Conservation (phyloP, 2,113 vertebrate species). For the Pogona vitticeps region DNA sequence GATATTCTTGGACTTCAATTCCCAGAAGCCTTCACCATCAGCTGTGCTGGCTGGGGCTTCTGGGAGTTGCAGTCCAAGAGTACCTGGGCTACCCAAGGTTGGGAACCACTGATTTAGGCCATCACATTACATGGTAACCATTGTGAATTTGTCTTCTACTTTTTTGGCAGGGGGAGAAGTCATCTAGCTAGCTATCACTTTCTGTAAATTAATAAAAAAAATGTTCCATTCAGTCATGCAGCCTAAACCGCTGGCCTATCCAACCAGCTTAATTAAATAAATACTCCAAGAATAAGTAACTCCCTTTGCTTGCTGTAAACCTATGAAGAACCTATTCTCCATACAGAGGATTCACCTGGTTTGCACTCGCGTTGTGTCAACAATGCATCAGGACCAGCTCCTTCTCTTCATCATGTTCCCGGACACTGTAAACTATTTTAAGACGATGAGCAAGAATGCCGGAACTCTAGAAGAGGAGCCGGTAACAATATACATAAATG, state of each 20-base stretch:
- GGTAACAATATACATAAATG: background rate
- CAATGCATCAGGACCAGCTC: too few relatives aligned
- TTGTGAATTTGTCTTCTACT: background rate
- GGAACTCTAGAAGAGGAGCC: constrained; percentile 4
- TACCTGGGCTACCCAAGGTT: too few relatives aligned
- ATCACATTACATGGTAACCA: too few relatives aligned
- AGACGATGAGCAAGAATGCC: background rate
- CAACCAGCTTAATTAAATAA: background rate
- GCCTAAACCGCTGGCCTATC: background rate
- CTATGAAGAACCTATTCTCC: background rate
- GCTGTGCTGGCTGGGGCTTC: too few relatives aligned
- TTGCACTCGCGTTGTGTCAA: too few relatives aligned
- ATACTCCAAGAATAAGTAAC: background rate
- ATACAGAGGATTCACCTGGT: background rate
- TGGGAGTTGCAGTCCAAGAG: too few relatives aligned
- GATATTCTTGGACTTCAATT: too few relatives aligned
- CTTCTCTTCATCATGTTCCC: background rate
- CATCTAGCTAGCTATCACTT: background rate
- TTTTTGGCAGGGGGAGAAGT: background rate
- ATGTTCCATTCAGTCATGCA: too few relatives aligned
- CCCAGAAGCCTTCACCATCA: too few relatives aligned
- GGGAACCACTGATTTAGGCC: too few relatives aligned
- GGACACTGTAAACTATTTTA: background rate
- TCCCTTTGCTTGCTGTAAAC: background rate
- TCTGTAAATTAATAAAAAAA: too few relatives aligned